Percentiles rank a stretch among this genome's conserved stretches.
These are phyloP conservation scores for Gymnobelideus leadbeateri DNA, from an alignment of 2,113 vertebrate species.

Conservation along the genomic window DNA sequence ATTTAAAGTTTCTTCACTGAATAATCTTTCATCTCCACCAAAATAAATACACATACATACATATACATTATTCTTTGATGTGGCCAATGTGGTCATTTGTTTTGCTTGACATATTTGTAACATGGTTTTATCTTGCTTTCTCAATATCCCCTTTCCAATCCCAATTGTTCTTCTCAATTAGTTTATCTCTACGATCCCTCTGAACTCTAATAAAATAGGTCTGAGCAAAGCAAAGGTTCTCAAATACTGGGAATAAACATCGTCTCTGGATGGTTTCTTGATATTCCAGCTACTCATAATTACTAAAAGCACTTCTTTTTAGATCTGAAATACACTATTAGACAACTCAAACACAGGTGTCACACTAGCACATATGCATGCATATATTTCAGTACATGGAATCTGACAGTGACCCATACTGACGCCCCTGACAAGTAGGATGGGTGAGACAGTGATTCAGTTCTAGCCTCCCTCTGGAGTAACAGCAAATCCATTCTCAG, in stretches of 20 bases:
- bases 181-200: not conserved
- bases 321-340: constrained; percentile 38
- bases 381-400: constrained; percentile 38
- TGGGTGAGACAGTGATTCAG: not conserved
- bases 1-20: not conserved
- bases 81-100: not conserved
- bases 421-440: constrained; percentile 29
- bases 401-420: constrained; percentile 36
- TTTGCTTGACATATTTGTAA: not conserved
- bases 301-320: not conserved
- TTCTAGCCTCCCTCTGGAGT: constrained; percentile 46
- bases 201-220: not conserved
- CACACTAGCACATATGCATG: not conserved
- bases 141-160: not conserved
- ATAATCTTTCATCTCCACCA: not conserved
- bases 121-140: not conserved
- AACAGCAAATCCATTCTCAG: constrained; percentile 33
- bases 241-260: not conserved
- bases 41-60: not conserved
- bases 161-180: not conserved
- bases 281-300: not conserved
- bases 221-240: not conserved
- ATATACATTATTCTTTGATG: not conserved
- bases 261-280: not conserved
- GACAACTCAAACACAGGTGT: constrained; percentile 2